Base-by-base conservation (phyloP, 2,888 invertebrate species). In the Timema podura region DNA sequence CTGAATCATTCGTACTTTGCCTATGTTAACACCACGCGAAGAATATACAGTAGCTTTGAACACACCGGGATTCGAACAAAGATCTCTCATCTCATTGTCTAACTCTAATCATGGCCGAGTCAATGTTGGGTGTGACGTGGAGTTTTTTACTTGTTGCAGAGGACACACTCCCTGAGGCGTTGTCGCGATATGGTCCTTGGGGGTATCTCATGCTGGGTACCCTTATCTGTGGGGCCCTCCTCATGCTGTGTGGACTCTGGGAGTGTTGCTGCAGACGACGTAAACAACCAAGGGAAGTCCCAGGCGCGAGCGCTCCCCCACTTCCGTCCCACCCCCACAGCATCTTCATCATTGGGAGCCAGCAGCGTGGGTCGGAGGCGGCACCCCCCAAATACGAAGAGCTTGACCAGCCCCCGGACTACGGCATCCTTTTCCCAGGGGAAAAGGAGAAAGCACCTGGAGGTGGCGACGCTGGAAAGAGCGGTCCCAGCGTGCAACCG, bases 101-200 rank as follows among this genome's bases (percentile, higher is more conserved):
- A n/a, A n/a, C n/a, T n/a, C n/a, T n/a, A n/a, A n/a, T n/a, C n/a
- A n/a, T n/a, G n/a, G n/a, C n/a, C n/a, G n/a, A n/a, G n/a, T n/a
- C n/a, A n/a, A n/a, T n/a, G n/a, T n/a, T n/a, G n/a, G n/a, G n/a
- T n/a, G n/a, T n/a, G n/a, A n/a, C n/a, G n/a, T n/a, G n/a, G n/a
- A n/a, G n/a, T n/a, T n/a, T n/a, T n/a, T n/a, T n/a, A n/a, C n/a
- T 61, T 11, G 2, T 30, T 30, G 65, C 46, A 44, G 47, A 15
- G 8, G 64, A 78, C n/a, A 81, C 82, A 2, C 76, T 84, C 13
- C 82, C 83, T 11, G 86, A 86, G 9, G 88, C 88, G 64, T 80
- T 90, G 73, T 87, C 88, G 71, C 89, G 88, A 69, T 90, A 90
- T 78, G 90, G 90, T 0, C 89, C 90, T 0, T 90, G 90, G 90